Percentiles rank a stretch among this genome's conserved stretches.
Evolutionary conservation across 1,140 invertebrate genomes (phyloP).

Genomic region (Diorhabda sublineata): DNA sequence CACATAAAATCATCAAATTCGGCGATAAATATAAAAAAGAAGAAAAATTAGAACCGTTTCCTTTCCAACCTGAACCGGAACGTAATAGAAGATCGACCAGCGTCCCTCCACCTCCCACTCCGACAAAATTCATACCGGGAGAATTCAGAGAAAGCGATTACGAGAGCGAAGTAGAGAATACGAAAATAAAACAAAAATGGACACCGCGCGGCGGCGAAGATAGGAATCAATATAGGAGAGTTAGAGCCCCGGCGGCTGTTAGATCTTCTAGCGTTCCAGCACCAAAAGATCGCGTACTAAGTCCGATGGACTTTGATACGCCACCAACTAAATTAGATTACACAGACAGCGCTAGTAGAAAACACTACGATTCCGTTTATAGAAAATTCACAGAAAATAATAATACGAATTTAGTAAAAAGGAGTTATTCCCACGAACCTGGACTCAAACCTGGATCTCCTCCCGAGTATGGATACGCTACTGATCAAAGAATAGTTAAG

Average conservation of each 20-base stretch:
- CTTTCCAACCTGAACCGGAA: conserved; percentile 48
- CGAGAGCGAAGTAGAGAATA: conserved; percentile 63
- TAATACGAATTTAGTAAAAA: conserved; percentile 36
- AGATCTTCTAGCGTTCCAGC: conserved; percentile 49
- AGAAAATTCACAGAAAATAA: conserved; percentile 34
- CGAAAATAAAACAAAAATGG: conserved; percentile 59
- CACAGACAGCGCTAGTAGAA: conserved; percentile 30
- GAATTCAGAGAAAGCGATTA: conserved; percentile 68
- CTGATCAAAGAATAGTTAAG: conserved; percentile 49
- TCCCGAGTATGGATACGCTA: conserved; percentile 56
- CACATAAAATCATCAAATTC: conserved; percentile 63
- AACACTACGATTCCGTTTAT: conserved; percentile 26
- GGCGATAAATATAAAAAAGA: conserved; percentile 49
- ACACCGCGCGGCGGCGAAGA: conserved; percentile 56
- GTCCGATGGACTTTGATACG: conserved; percentile 60
- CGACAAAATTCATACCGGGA: conserved; percentile 64
- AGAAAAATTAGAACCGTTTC: conserved; percentile 48
- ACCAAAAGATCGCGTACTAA: conserved; percentile 50
- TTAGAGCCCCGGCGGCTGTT: conserved; percentile 51
- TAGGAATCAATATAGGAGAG: conserved; percentile 57
- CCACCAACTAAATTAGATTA: conserved; percentile 44
- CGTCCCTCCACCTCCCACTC: conserved; percentile 52
- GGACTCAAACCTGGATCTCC: conserved; percentile 44
- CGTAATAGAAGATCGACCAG: conserved; percentile 38
- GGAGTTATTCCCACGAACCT: conserved; percentile 40